phyloP scores from a whole-genome alignment of 1,140 invertebrate genomes.

The Leptinotarsa defecta region DNA sequence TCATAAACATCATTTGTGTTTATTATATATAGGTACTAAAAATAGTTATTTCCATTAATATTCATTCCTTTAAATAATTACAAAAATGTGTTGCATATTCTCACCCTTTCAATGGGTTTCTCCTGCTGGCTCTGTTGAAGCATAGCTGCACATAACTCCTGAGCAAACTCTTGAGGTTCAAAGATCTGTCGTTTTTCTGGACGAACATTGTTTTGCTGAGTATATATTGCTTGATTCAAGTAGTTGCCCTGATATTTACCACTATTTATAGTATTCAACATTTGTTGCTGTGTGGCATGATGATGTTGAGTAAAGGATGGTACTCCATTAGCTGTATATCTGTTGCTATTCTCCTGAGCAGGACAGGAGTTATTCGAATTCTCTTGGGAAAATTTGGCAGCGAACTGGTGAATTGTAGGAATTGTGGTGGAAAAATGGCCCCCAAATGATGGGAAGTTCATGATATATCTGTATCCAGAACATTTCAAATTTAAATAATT shows the following conservation, averaged over 20 bases:
- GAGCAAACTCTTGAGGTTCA: conserved; percentile 51
- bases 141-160: conserved; percentile 52
- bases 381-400: conserved; percentile 61
- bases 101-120: conserved; percentile 27
- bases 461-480: conserved; percentile 45
- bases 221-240: conserved; percentile 45
- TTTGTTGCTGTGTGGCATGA: conserved; percentile 50
- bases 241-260: conserved; percentile 51
- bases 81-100: not conserved
- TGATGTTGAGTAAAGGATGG: conserved; percentile 55
- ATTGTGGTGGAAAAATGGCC: conserved; percentile 67
- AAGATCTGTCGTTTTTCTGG: conserved; percentile 48
- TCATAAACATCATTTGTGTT: too few species aligned
- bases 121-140: conserved; percentile 42
- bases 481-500: too few species aligned
- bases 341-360: conserved; percentile 46
- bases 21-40: too few species aligned
- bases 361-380: conserved; percentile 51
- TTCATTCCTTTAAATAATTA: too few species aligned
- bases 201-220: conserved; percentile 43
- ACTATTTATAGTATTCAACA: conserved; percentile 40
- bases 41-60: too few species aligned
- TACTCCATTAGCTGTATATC: conserved; percentile 54
- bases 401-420: conserved; percentile 68
- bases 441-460: conserved; percentile 71